These are phyloP conservation scores for Asteroscopus sphinx DNA, from an alignment of 2,888 invertebrate species.

Conservation along the genomic window DNA sequence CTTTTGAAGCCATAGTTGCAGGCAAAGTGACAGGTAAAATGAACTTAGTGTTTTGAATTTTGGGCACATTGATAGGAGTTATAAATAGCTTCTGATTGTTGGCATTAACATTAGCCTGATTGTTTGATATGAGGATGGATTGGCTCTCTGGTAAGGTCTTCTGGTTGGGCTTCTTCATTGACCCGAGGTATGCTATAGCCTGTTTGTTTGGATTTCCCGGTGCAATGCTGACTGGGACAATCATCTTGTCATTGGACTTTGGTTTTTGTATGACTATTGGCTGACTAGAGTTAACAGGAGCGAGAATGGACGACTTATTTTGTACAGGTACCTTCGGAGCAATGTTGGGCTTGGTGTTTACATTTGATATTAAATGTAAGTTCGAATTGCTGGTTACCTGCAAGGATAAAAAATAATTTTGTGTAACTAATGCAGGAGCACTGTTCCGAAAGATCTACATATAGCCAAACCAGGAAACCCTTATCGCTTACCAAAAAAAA, in stretches of 20 bases:
- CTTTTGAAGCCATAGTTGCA: slow-evolving; percentile 89
- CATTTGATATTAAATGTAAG: slow-evolving; percentile 83
- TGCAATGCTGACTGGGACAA: slow-evolving; percentile 86
- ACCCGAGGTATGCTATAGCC: slow-evolving; percentile 88
- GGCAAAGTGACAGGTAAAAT: slow-evolving; percentile 87
- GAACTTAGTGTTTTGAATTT: slow-evolving; percentile 88
- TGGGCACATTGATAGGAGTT: slow-evolving; percentile 90
- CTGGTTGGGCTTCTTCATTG: slow-evolving; percentile 86
- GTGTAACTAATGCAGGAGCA: slow-evolving; percentile 19
- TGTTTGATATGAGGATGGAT: slow-evolving; percentile 84
- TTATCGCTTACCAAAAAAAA: too few relatives aligned
- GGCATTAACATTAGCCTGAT: slow-evolving; percentile 78
- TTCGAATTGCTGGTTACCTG: slow-evolving; percentile 84
- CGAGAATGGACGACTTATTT: slow-evolving; percentile 81
- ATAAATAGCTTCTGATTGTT: slow-evolving; percentile 90
- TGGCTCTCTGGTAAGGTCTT: slow-evolving; percentile 81
- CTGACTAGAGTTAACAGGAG: slow-evolving; percentile 81
- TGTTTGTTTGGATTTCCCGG: slow-evolving; percentile 81
- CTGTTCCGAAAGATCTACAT: too few relatives aligned
- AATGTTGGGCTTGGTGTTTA: slow-evolving; percentile 80
- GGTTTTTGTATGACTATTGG: slow-evolving; percentile 90
- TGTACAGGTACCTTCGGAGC: slow-evolving; percentile 77
- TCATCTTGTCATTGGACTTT: slow-evolving; percentile 83
- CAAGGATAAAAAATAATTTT: slow-evolving; percentile 55
- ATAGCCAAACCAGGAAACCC: too few relatives aligned